phyloP scores from a whole-genome alignment of 1,140 invertebrate genomes.

The honey bee (Apis mellifera) region Amel_HAv3.1 CM009941.2:10131501-10132000 shows the following conservation, averaged over 20 bases:
- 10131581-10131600: too few relatives aligned
- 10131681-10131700: background rate
- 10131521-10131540: too few relatives aligned
- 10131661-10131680: too few relatives aligned
- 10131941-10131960: conserved; percentile 3
- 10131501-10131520: too few relatives aligned
- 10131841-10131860: conserved; percentile 41
- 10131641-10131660: too few relatives aligned
- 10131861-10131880: conserved; percentile 57
- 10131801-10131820: conserved; percentile 52
- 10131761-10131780: conserved; percentile 3
- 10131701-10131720: background rate
- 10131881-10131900: conserved; percentile 62
- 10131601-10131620: too few relatives aligned
- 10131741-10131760: background rate
- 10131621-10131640: too few relatives aligned
- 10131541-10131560: too few relatives aligned
- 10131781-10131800: conserved; percentile 42
- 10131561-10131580: too few relatives aligned
- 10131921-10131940: conserved; percentile 54
- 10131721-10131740: background rate
- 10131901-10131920: conserved; percentile 55
- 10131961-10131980: background rate
- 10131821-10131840: conserved; percentile 47
- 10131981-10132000: background rate